Percentiles rank a stretch among this genome's conserved stretches.
phyloP scores from a whole-genome alignment of 2,888 invertebrate species.

The Oligia latruncula region DNA sequence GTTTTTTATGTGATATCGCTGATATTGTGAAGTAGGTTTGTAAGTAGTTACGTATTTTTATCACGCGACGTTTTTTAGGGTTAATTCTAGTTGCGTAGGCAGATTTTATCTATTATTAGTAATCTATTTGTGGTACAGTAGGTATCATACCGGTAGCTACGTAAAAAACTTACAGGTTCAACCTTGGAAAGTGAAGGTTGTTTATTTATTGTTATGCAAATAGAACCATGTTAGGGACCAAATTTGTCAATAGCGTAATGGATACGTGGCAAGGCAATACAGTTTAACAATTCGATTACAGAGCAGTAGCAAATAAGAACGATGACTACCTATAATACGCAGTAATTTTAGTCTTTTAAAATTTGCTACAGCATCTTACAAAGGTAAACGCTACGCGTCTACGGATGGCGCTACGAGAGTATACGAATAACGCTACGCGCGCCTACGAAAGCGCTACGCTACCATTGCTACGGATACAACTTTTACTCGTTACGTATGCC shows the following conservation, averaged over 20 bases:
- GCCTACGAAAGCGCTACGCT: conserved; percentile 12
- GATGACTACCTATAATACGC: neutral
- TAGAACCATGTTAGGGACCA: neutral
- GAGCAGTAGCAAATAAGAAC: neutral
- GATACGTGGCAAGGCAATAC: no score
- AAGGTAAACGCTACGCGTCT: neutral
- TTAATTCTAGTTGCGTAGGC: conserved; percentile 3
- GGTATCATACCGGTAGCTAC: no score
- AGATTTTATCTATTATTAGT: conserved; percentile 36
- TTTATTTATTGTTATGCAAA: neutral
- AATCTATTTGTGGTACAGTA: conserved; percentile 1
- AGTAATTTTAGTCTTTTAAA: no score
- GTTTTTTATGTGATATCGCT: conserved; percentile 60
- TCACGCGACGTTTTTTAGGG: conserved; percentile 25
- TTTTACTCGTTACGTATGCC: neutral
- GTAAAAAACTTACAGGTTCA: neutral
- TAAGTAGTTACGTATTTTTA: conserved; percentile 42
- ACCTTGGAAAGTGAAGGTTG: neutral
- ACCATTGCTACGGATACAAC: neutral
- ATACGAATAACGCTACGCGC: neutral
- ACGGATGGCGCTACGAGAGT: neutral
- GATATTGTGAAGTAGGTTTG: conserved; percentile 59
- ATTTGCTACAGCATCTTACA: neutral
- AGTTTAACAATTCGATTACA: neutral
- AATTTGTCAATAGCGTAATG: neutral